Base-by-base conservation (phyloP, 2,888 invertebrate genomes). In the Trichogramma evanescens region DNA sequence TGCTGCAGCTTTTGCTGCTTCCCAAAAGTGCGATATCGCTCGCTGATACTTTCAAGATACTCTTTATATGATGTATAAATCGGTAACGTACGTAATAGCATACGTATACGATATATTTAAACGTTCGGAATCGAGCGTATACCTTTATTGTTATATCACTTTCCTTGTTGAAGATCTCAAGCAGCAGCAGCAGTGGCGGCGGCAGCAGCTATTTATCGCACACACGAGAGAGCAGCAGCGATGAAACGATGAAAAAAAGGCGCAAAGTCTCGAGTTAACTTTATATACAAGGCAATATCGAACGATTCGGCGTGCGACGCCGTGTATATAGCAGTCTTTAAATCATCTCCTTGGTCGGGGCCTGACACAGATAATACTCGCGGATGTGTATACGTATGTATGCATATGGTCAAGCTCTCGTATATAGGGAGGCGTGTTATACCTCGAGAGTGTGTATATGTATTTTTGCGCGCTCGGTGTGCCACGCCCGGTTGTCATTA, bases 401-500 rank as follows among this genome's bases (percentile, higher is more conserved):
- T 26, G 26, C 26, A 26, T 26, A 26, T 26, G 26, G 26, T 26
- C 26, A 26, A 2, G 26, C 26, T 26, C 26, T 26, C 26, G 26
- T 26, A 26, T 26, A 26, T 26, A 26, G 4, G 13, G n/a, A 42
- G 56, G 59, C 49, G 52, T 50, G 52, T 57, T 52, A 45, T 54
- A 44, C 4, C 38, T n/a, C 26, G 53, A 43, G 43, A 26, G 26
- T 44, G 44, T 48, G 13, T 10, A 38, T 42, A 54, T 58, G 40
- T 52, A 55, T 44, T 52, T 54, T 56, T 54, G 53, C 56, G 42
- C 26, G 26, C 26, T 26, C 26, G 26, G 26, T 26, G 3, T 2
- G 26, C 56, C 61, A 61, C 58, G 58, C 55, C 58, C 44, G 58
- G 50, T 53, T 61, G 53, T 61, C 61, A 50, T 61, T 61, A 56